Conservation (phyloP, 2,797 vertebrate species). For the Sebastolobus altivelis region DNA sequence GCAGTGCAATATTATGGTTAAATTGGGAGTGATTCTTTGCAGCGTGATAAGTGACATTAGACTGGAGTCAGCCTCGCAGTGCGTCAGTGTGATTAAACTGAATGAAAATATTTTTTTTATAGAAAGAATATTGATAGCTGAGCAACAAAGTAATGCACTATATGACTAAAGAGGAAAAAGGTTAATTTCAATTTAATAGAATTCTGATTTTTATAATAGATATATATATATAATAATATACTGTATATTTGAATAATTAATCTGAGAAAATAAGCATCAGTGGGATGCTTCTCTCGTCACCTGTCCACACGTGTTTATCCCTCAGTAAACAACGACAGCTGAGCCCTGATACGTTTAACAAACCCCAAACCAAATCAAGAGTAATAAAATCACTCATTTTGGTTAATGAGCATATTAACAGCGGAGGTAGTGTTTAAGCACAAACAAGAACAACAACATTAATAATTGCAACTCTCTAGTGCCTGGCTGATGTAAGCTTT, state of each 20-base stretch:
- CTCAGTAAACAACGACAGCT: constrained; percentile 77
- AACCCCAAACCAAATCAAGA: constrained; percentile 88
- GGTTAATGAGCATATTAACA: constrained; percentile 91
- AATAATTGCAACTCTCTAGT: constrained; percentile 89
- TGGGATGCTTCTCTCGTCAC: constrained; percentile 38
- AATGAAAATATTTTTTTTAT: constrained; percentile 13
- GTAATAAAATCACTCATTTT: constrained; percentile 90
- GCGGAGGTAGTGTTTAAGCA: constrained; percentile 88
- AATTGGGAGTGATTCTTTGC: constrained; percentile 36
- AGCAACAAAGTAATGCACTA: neutral
- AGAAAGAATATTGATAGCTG: neutral
- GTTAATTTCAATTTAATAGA: neutral
- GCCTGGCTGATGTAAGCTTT: constrained; percentile 89
- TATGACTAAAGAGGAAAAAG: neutral
- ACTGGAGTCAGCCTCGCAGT: constrained; percentile 16
- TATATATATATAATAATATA: neutral
- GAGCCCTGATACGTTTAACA: constrained; percentile 82
- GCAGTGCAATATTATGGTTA: constrained; percentile 39
- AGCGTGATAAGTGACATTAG: constrained; percentile 32
- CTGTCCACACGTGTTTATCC: constrained; percentile 71
- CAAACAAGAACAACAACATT: constrained; percentile 91
- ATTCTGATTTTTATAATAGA: constrained; percentile 10
- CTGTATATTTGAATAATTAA: neutral
- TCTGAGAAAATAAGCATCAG: constrained; percentile 18
- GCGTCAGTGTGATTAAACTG: constrained; percentile 32